A percentile compares a stretch with the other conserved stretches of the same genome.
phyloP scores from a whole-genome alignment of 30 jellyfish, hydroid and myxozoan genomes.

The Hydractinia symbiolongicarpus region DNA sequence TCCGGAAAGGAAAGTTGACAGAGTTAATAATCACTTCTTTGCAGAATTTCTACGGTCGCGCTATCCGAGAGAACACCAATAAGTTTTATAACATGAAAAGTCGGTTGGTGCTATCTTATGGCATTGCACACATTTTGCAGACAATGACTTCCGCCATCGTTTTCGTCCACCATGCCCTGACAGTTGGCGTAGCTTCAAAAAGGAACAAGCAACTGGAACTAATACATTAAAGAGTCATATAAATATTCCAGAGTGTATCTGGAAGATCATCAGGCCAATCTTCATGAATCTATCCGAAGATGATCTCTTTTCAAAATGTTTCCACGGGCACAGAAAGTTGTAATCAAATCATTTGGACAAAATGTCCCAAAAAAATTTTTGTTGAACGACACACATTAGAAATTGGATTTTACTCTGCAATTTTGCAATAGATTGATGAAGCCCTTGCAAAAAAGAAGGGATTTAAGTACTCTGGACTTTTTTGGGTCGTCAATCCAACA shows the following conservation, averaged over 20 bases:
- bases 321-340: constrained; percentile 15
- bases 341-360: constrained; percentile 19
- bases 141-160: constrained; percentile 19
- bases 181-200: constrained; percentile 30
- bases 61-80: constrained; percentile 24
- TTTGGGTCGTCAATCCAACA: background rate
- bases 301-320: constrained; percentile 29
- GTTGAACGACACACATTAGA: constrained; percentile 7
- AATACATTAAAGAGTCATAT: constrained; percentile 12
- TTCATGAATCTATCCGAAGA: constrained; percentile 16
- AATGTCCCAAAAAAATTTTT: constrained; percentile 31
- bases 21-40: constrained; percentile 19
- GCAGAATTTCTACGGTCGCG: constrained; percentile 38
- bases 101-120: constrained; percentile 22
- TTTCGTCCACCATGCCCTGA: constrained; percentile 30
- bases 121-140: constrained; percentile 23
- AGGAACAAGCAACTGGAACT: constrained; percentile 30
- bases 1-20: constrained; percentile 39
- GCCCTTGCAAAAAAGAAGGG: constrained; percentile 13
- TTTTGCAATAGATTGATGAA: constrained; percentile 16
- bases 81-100: constrained; percentile 14
- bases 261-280: constrained; percentile 7
- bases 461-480: background rate
- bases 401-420: constrained; percentile 11
- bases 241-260: constrained; percentile 22